These are phyloP conservation scores for Spodoptera litura DNA, from an alignment of 1,140 invertebrate species.

Conservation along the genomic window DNA sequence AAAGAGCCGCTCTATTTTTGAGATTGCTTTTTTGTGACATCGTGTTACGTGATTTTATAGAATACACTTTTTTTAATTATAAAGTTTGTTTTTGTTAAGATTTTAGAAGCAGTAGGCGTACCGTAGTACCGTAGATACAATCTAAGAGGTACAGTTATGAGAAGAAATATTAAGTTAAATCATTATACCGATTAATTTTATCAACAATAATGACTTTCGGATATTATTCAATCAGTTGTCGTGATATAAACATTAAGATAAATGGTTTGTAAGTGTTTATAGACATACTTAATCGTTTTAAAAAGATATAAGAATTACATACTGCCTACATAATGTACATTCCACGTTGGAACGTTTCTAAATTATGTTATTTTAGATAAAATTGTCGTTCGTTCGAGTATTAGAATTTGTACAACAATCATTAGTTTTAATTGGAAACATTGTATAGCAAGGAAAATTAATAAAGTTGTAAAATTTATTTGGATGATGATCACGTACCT, in stretches of 20 bases:
- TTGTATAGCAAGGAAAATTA: too few species aligned
- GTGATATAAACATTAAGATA: too few species aligned
- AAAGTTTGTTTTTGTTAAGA: slow-evolving; percentile 4
- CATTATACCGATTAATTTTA: too few species aligned
- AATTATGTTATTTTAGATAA: slow-evolving; percentile 26
- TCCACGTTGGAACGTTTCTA: not conserved
- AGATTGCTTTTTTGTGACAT: slow-evolving; percentile 46
- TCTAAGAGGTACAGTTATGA: too few species aligned
- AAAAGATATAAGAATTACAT: too few species aligned
- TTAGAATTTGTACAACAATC: slow-evolving; percentile 1
- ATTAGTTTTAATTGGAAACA: not conserved
- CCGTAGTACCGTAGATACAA: not conserved
- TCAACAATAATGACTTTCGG: too few species aligned
- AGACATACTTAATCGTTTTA: too few species aligned
- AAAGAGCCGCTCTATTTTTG: slow-evolving; percentile 48
- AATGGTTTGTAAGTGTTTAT: too few species aligned
- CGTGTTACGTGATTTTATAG: slow-evolving; percentile 34
- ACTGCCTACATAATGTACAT: not conserved
- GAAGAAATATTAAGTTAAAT: too few species aligned
- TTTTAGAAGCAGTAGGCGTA: slow-evolving; percentile 6
- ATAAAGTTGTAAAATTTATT: too few species aligned
- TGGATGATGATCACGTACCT: too few species aligned
- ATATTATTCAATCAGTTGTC: too few species aligned
- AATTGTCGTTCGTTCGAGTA: not conserved
- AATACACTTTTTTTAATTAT: slow-evolving; percentile 30